Conservation (phyloP, 2,888 invertebrate species). For the Acrobeloides nanus region DNA sequence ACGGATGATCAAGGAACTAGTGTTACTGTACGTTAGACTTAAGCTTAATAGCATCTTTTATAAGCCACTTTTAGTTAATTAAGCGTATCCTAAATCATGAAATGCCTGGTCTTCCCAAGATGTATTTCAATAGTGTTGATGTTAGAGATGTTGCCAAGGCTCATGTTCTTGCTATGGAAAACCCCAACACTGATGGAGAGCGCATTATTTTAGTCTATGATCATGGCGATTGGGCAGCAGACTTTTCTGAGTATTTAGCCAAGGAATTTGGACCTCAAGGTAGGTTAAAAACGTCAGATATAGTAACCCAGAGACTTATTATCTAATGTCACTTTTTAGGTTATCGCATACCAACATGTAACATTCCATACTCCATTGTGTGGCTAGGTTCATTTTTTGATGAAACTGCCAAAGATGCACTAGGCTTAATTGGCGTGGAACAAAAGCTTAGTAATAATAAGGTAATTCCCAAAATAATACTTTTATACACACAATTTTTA, state of each 20-base stretch:
- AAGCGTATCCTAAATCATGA: conserved; percentile 38
- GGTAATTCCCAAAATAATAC: no score
- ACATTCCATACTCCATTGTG: conserved; percentile 55
- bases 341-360: conserved; percentile 55
- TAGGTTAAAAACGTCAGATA: no score
- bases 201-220: conserved; percentile 53
- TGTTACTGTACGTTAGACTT: conserved; percentile 33
- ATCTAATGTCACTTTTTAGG: conserved; percentile 32
- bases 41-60: not conserved
- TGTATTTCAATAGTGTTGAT: conserved; percentile 58
- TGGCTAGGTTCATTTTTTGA: conserved; percentile 56
- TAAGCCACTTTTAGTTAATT: conserved; percentile 7
- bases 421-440: no score
- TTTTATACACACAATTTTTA: no score
- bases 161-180: conserved; percentile 58
- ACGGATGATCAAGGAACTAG: conserved; percentile 49
- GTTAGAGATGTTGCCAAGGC: conserved; percentile 60
- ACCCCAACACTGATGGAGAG: conserved; percentile 56
- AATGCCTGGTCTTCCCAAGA: conserved; percentile 53
- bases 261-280: conserved; percentile 59
- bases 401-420: no score
- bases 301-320: conserved; percentile 2
- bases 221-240: conserved; percentile 56
- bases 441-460: no score
- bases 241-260: conserved; percentile 57